phyloP scores from a whole-genome alignment of 2,113 vertebrate species.

The Myanophis thanlyinensis region DNA sequence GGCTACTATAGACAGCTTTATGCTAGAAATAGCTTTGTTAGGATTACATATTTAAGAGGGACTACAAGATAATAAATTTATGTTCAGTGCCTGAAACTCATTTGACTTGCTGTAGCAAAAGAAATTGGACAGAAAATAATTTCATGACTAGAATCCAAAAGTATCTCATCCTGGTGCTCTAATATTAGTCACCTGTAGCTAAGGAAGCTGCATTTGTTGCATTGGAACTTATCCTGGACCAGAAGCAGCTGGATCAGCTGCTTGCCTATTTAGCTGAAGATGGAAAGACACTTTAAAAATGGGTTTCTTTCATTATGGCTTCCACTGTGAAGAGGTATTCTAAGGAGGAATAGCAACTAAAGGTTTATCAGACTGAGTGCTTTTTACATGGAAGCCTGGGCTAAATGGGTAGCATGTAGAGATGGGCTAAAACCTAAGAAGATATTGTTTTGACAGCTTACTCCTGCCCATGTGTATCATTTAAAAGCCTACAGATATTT shows the following conservation, averaged over 20 bases:
- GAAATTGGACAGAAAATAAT: not conserved
- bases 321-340: not conserved
- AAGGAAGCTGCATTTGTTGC: not conserved
- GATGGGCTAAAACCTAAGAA: not conserved
- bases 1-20: not conserved
- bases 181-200: not conserved
- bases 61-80: not conserved
- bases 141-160: not conserved
- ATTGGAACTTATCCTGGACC: not conserved
- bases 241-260: not conserved
- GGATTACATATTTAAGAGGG: not conserved
- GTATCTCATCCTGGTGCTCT: not conserved
- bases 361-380: not conserved
- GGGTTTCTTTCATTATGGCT: not conserved
- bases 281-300: not conserved
- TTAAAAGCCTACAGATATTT: not conserved
- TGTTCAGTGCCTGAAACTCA: not conserved
- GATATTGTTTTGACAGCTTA: rapidly evolving
- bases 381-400: not conserved
- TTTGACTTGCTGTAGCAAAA: not conserved
- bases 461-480: not conserved
- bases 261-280: not conserved
- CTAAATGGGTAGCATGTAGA: not conserved
- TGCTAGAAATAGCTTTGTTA: not conserved
- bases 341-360: not conserved